phyloP scores from a whole-genome alignment of 2,113 vertebrate genomes.

The Lates calcarifer region DNA sequence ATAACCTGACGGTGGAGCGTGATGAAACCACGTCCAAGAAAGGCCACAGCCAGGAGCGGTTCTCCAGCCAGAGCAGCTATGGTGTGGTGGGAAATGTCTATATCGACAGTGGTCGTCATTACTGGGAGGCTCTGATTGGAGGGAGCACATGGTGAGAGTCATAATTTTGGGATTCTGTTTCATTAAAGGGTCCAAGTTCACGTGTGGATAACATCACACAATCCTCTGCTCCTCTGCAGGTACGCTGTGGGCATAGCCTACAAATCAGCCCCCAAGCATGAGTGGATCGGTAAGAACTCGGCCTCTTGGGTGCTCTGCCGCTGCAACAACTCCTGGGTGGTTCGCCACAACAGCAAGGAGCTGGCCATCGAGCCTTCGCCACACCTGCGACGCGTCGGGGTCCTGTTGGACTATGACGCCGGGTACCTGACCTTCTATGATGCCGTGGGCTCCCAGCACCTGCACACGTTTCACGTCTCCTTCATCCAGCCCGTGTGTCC shows the following conservation, averaged over 20 bases:
- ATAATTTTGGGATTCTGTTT: not conserved
- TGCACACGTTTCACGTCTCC: constrained; percentile 94
- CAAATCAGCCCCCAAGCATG: constrained; percentile 95
- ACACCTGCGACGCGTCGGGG: constrained; percentile 92
- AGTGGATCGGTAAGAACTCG: constrained; percentile 98
- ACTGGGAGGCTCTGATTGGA: constrained; percentile 98
- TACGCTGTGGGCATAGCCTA: constrained; percentile 97
- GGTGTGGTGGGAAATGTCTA: constrained; percentile 96
- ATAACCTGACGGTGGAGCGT: constrained; percentile 96
- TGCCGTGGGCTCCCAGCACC: constrained; percentile 94
- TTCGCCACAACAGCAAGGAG: constrained; percentile 97
- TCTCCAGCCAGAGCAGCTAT: constrained; percentile 95
- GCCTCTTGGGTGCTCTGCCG: constrained; percentile 97
- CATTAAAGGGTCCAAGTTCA: not conserved
- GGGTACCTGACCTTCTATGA: constrained; percentile 96
- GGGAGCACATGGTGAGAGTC: constrained; percentile 94
- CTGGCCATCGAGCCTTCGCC: constrained; percentile 93
- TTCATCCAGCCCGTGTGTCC: constrained; percentile 96
- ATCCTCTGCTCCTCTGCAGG: constrained; percentile 77
- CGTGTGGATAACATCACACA: not conserved
- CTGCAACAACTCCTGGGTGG: constrained; percentile 97
- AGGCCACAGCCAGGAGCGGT: constrained; percentile 96
- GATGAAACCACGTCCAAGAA: constrained; percentile 98
- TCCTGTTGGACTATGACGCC: constrained; percentile 95
- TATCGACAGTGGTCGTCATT: constrained; percentile 97